Evolutionary conservation across 2,888 invertebrate genomes (phyloP), one percentile per base, ranked within the genome.

Genomic region (Neuroscelio doddi): DNA sequence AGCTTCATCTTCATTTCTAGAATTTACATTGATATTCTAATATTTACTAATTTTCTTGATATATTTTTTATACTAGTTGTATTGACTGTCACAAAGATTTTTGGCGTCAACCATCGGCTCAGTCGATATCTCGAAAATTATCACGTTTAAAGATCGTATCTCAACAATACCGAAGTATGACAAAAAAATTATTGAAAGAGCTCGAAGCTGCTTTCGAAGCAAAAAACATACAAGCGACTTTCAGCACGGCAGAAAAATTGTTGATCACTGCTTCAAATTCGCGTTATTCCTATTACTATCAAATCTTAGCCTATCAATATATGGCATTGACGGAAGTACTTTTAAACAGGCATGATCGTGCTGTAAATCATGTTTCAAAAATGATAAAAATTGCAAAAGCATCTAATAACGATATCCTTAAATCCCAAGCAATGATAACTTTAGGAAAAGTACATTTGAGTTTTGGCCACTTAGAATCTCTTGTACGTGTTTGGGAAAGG

Each of bases 401-500:
- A 10, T 71, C 68, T 0, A 68, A 52, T 0, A 68, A 80, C 14
- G 36, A 49, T 2, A 50, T 64, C 1, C 64, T 74, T 9, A 29
- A 69, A 17, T 68, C 70, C 7, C 49, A 71, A 8, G 72, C 80
- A 0, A 51, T 81, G 2, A 70, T 72, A 9, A 77, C 75, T 1
- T 12, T 82, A 8, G 82, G 81, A 1, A 77, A 71, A 49, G 79
- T 82, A 9, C 82, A 82, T 16, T 52, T 82, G 14, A 75, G 68
- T 27, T 81, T 80, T 15, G 74, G 78, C 0, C 79, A 81, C 56
- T 16, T 81, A 14, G 61, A 75, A 3, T 81, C 79, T 0, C 73
- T 77, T 0, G 77, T 76, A 0, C 70, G 51, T 1, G 77, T 76
- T 0, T 81, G 81, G 80, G 67, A 80, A 16, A 55, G 73, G 4